Percentiles rank a stretch among this genome's conserved stretches.
Conservation (phyloP, 1,140 invertebrate genomes). For the Caenorhabditis latens region DNA sequence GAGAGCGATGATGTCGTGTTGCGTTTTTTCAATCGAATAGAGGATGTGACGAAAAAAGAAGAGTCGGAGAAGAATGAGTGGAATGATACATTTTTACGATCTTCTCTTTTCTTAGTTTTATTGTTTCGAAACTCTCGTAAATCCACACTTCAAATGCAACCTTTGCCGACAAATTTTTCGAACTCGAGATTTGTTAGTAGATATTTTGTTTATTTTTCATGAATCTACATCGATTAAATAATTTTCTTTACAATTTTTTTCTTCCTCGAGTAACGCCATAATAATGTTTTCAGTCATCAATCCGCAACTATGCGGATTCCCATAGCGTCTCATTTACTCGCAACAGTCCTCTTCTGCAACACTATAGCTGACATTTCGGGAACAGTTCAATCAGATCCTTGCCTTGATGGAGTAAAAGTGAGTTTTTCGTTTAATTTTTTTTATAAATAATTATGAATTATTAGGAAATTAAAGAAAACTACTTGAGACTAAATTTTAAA, state of each 20-base stretch:
- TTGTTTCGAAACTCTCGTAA: slow-evolving; percentile 18
- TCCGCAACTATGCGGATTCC: slow-evolving; percentile 5
- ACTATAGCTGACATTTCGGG: not conserved
- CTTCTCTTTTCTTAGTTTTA: slow-evolving; percentile 21
- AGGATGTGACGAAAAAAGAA: slow-evolving; percentile 15
- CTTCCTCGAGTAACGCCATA: too few relatives aligned
- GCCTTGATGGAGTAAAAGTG: not conserved
- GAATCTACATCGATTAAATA: too few relatives aligned
- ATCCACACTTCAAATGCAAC: slow-evolving; percentile 13
- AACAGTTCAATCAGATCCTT: not conserved
- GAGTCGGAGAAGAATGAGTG: not conserved
- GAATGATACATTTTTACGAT: slow-evolving; percentile 42
- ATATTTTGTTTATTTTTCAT: too few relatives aligned
- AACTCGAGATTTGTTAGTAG: too few relatives aligned
- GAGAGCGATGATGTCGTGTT: slow-evolving; percentile 33
- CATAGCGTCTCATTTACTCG: not conserved
- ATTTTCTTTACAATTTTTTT: too few relatives aligned
- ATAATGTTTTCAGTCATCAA: too few relatives aligned
- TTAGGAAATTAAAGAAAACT: too few relatives aligned
- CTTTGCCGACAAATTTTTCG: not conserved
- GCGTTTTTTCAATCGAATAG: slow-evolving; percentile 1
- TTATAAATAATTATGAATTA: too few relatives aligned
- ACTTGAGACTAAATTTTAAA: too few relatives aligned
- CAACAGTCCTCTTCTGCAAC: not conserved
- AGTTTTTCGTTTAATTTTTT: not conserved